Evolutionary conservation across 2,797 vertebrate genomes (phyloP).

Genomic region (Garrulus glandarius): DNA sequence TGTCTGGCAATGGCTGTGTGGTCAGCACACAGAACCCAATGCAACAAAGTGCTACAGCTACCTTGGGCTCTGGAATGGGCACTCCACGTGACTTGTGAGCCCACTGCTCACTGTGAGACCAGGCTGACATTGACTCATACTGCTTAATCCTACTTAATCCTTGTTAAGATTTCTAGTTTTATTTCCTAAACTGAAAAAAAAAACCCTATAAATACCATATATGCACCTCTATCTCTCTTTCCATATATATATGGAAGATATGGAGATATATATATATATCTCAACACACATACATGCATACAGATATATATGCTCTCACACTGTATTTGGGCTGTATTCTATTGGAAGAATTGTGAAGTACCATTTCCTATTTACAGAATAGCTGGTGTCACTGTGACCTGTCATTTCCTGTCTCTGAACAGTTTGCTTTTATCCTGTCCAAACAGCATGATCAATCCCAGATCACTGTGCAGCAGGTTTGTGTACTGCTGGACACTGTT

Average conservation of each 20-base stretch:
- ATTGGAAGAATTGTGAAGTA: not conserved
- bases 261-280: not conserved
- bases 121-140: not conserved
- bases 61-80: fast-evolving
- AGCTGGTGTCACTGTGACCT: fast-evolving
- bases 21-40: not conserved
- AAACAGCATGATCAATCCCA: not conserved
- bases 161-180: not conserved
- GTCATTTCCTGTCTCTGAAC: not conserved
- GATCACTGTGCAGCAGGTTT: not conserved
- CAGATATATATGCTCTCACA: not conserved
- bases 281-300: not conserved
- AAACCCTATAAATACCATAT: not conserved
- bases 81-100: not conserved
- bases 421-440: not conserved
- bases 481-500: not conserved
- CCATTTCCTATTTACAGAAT: not conserved
- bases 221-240: not conserved
- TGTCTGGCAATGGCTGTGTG: not conserved
- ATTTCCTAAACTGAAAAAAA: not conserved
- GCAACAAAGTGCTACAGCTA: not conserved
- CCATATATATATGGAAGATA: not conserved
- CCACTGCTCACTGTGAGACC: not conserved
- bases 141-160: not conserved
- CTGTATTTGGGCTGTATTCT: not conserved